These are phyloP conservation scores for Cerastis rubricosa DNA, from an alignment of 2,888 invertebrate species.

Conservation along the genomic window DNA sequence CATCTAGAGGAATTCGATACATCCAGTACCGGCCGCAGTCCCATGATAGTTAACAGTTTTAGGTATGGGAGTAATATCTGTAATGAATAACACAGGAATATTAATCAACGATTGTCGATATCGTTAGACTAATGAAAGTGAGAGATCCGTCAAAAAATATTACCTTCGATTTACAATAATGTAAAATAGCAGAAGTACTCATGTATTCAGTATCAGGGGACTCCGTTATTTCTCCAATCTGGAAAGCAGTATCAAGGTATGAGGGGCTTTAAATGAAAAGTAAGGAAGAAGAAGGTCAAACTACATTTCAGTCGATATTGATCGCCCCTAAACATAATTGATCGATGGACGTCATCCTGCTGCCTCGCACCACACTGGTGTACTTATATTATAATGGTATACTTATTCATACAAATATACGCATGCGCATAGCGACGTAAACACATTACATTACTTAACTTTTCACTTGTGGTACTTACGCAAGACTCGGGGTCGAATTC, in stretches of 20 bases:
- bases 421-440: background rate
- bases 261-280: background rate
- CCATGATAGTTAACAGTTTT: slow-evolving; percentile 93
- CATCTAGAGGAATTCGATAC: slow-evolving; percentile 91
- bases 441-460: background rate
- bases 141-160: slow-evolving; percentile 14
- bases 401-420: background rate
- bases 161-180: slow-evolving; percentile 95
- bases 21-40: slow-evolving; percentile 93
- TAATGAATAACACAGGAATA: slow-evolving; percentile 61
- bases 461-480: slow-evolving; percentile 17
- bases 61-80: slow-evolving; percentile 95
- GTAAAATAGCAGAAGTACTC: slow-evolving; percentile 94
- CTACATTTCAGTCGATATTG: background rate
- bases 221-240: slow-evolving; percentile 94
- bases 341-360: background rate
- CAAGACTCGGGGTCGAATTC: background rate
- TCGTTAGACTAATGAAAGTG: background rate
- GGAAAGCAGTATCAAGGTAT: slow-evolving; percentile 41
- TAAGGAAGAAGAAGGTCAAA: background rate
- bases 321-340: background rate
- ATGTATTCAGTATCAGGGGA: slow-evolving; percentile 92
- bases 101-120: background rate
- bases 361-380: background rate
- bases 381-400: background rate